Conservation (phyloP, 2,888 invertebrate species). For the Cryptops parisi region DNA sequence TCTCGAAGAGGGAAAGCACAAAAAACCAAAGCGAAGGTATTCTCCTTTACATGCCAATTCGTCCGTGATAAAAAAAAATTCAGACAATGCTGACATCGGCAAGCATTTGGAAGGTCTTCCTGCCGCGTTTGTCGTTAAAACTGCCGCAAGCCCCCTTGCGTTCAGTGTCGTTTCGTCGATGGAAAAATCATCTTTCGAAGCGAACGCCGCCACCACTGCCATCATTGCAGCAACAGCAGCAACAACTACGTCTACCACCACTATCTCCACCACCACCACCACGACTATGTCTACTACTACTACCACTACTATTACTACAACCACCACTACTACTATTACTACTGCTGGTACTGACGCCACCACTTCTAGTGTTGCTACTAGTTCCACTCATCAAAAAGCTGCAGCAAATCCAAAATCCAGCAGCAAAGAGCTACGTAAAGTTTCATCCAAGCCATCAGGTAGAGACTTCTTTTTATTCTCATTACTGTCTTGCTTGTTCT, state of each 20-base stretch:
- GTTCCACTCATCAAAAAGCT: too few relatives aligned
- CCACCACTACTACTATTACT: slow-evolving; percentile 15
- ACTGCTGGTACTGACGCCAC: slow-evolving; percentile 2
- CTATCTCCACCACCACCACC: background rate
- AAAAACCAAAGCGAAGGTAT: slow-evolving; percentile 18
- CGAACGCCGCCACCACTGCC: too few relatives aligned
- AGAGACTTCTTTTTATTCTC: too few relatives aligned
- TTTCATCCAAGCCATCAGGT: slow-evolving; percentile 1
- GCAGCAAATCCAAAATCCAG: background rate
- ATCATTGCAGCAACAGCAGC: too few relatives aligned
- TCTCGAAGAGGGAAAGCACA: slow-evolving; percentile 15
- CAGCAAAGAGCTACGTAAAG: background rate
- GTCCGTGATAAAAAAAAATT: background rate
- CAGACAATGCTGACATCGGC: background rate
- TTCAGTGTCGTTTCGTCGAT: background rate
- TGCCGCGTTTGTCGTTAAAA: background rate
- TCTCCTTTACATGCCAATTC: background rate
- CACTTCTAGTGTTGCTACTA: slow-evolving; percentile 8
- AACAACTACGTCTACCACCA: background rate
- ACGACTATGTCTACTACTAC: slow-evolving; percentile 3
- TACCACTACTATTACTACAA: slow-evolving; percentile 9
- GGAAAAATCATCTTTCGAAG: too few relatives aligned
- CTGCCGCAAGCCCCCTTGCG: background rate
- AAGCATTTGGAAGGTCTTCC: background rate
- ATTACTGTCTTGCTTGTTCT: too few relatives aligned